A percentile compares a stretch with the other conserved stretches of the same genome.
These are phyloP conservation scores for Orchesella cincta DNA, from an alignment of 1,140 invertebrate species.

Conservation along the genomic window DNA sequence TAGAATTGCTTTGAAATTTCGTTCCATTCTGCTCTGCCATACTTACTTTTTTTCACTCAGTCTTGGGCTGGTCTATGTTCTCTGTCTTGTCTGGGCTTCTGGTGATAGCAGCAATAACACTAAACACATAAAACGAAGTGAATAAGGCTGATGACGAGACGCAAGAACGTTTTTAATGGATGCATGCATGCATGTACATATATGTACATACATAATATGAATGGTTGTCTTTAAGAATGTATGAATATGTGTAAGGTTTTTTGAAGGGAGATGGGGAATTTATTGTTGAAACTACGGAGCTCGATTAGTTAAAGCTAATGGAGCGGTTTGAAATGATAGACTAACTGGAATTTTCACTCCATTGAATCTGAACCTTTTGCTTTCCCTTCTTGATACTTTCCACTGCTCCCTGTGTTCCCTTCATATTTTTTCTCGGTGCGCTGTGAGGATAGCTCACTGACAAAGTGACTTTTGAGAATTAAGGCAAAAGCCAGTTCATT, in stretches of 20 bases:
- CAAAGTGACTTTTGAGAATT: too few species aligned
- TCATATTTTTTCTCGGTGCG: too few species aligned
- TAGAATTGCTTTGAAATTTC: too few species aligned
- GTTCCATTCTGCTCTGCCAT: too few species aligned
- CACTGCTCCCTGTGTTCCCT: neutral
- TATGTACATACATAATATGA: too few species aligned
- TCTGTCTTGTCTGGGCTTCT: neutral
- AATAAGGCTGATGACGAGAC: too few species aligned
- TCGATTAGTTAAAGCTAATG: constrained; percentile 46
- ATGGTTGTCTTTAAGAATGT: too few species aligned
- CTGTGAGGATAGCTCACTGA: too few species aligned
- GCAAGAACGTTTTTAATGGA: too few species aligned
- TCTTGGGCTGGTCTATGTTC: neutral
- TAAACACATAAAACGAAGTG: neutral
- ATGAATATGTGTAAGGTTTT: constrained; percentile 3
- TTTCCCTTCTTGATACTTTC: neutral
- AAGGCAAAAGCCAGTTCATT: too few species aligned
- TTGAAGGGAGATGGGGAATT: constrained; percentile 40
- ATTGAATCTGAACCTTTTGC: constrained; percentile 45
- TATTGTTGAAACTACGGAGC: constrained; percentile 33
- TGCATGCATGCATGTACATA: too few species aligned
- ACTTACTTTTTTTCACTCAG: too few species aligned
- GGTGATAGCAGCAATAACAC: constrained; percentile 15
- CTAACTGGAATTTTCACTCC: constrained; percentile 49
- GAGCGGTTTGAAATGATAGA: constrained; percentile 50